Evolutionary conservation across 2,888 invertebrate species (phyloP).

Genomic region (Salticus scenicus): DNA sequence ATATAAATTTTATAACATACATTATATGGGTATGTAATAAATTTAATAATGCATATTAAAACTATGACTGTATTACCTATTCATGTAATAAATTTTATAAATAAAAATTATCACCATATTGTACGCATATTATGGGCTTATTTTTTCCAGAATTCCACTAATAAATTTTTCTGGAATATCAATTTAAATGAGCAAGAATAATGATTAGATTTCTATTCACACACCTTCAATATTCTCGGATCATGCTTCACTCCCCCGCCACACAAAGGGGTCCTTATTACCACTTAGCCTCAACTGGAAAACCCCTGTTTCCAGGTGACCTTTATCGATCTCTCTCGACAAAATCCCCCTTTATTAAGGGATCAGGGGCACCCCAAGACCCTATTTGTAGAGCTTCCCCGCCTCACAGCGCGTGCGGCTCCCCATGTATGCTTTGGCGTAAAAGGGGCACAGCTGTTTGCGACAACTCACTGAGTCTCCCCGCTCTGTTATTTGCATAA

Average conservation of each 20-base stretch:
- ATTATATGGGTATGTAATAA: too few relatives aligned
- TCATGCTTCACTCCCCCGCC: neutral
- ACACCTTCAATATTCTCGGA: neutral
- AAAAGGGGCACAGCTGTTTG: conserved; percentile 35
- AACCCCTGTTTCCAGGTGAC: conserved; percentile 41
- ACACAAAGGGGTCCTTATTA: neutral
- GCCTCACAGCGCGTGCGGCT: conserved; percentile 30
- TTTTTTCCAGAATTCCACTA: too few relatives aligned
- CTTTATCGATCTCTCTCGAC: conserved; percentile 19
- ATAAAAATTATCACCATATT: too few relatives aligned
- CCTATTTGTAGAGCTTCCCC: conserved; percentile 56
- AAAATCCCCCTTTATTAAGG: conserved; percentile 57
- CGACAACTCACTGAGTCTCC: conserved; percentile 45
- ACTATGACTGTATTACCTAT: too few relatives aligned
- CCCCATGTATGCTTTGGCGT: conserved; percentile 33
- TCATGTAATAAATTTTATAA: too few relatives aligned
- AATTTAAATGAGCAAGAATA: neutral
- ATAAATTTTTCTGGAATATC: too few relatives aligned
- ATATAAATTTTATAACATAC: too few relatives aligned
- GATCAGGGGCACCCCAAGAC: conserved; percentile 39
- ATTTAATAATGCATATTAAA: too few relatives aligned
- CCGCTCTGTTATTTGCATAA: neutral
- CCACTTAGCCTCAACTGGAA: conserved; percentile 11
- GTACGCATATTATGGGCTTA: too few relatives aligned
- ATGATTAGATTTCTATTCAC: neutral